Percentiles rank a stretch among this genome's conserved stretches.
phyloP scores from a whole-genome alignment of 2,113 vertebrate genomes.

The Nesoenas mayeri region DNA sequence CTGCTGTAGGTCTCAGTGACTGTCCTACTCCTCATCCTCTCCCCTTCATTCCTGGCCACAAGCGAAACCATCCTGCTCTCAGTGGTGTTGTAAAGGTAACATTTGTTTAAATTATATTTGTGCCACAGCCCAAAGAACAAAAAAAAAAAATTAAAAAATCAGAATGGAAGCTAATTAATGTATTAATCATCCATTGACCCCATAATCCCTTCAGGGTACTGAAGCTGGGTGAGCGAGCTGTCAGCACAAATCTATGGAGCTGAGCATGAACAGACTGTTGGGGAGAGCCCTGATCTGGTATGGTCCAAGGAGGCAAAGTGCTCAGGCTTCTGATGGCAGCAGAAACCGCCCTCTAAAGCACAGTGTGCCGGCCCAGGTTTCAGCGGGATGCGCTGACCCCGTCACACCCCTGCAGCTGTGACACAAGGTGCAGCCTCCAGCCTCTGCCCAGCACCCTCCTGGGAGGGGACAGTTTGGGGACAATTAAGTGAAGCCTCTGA shows the following conservation, averaged over 20 bases:
- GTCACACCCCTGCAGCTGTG: too few species aligned
- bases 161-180: neutral
- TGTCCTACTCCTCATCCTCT: neutral
- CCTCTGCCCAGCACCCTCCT: too few species aligned
- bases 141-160: neutral
- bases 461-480: neutral
- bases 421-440: too few species aligned
- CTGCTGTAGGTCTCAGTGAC: neutral
- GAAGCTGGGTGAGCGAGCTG: neutral
- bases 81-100: neutral
- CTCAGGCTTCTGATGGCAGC: neutral
- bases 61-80: neutral
- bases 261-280: neutral
- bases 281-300: neutral
- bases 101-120: neutral
- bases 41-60: neutral
- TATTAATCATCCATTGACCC: neutral
- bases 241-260: neutral
- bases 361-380: neutral
- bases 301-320: neutral
- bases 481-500: neutral
- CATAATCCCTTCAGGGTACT: neutral
- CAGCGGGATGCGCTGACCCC: neutral
- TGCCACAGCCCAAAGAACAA: neutral
- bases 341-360: neutral